Evolutionary conservation across 2,113 vertebrate species (phyloP).

Genomic region (Saguinus midas): DNA sequence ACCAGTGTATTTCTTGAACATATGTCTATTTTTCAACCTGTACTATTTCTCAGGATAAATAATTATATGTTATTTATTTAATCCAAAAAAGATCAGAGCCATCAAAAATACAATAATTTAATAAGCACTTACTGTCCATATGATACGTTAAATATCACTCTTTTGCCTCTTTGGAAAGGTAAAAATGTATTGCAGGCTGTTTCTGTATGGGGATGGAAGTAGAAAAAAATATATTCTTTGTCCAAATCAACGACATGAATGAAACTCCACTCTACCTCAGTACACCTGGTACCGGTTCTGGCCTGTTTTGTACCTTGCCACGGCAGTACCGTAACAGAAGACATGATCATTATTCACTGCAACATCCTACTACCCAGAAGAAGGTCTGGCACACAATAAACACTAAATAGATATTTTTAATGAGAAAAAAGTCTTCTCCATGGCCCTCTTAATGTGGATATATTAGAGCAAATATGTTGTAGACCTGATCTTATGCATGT

Average conservation of each 20-base stretch:
- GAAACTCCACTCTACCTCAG: neutral
- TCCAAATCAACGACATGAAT: neutral
- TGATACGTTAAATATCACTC: neutral
- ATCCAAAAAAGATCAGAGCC: neutral
- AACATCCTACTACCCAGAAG: neutral
- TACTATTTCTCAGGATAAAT: neutral
- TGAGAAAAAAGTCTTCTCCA: neutral
- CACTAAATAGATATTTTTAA: neutral
- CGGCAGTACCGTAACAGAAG: neutral
- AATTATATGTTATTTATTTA: neutral
- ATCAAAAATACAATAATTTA: neutral
- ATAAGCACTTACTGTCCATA: neutral
- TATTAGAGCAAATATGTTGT: neutral
- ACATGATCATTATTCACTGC: neutral
- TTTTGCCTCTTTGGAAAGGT: slow-evolving; percentile 25
- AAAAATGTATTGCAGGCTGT: neutral
- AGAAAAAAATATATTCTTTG: neutral
- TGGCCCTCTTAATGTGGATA: neutral
- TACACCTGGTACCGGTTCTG: neutral
- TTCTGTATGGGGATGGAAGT: neutral
- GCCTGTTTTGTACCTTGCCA: neutral
- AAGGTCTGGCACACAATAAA: neutral
- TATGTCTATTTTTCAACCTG: neutral
- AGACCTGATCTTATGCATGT: neutral
- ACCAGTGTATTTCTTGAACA: neutral